phyloP scores from a whole-genome alignment of 1,140 invertebrate species.

The Cydia strobilella region DNA sequence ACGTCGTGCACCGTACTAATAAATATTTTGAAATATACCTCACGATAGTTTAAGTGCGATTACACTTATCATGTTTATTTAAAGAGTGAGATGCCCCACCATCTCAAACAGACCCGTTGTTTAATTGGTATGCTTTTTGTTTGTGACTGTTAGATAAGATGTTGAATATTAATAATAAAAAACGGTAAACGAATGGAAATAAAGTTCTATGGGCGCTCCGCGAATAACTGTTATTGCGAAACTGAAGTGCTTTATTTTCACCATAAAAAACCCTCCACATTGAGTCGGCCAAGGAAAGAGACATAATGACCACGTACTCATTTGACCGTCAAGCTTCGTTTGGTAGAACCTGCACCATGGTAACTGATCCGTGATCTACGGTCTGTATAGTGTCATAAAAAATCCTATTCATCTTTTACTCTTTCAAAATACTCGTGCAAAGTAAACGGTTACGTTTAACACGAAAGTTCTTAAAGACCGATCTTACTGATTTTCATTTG shows the following conservation, averaged over 20 bases:
- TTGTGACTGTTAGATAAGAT: too few relatives aligned
- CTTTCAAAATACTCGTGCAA: not conserved
- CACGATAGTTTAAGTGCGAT: too few relatives aligned
- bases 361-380: conserved; percentile 28
- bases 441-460: not conserved
- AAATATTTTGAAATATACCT: too few relatives aligned
- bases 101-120: too few relatives aligned
- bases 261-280: conserved; percentile 44
- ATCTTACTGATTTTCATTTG: not conserved
- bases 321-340: conserved; percentile 43
- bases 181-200: too few relatives aligned
- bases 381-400: not conserved
- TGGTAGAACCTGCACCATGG: conserved; percentile 1
- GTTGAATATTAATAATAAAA: too few relatives aligned
- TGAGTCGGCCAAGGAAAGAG: conserved; percentile 49
- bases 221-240: conserved; percentile 31
- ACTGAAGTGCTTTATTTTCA: conserved; percentile 41
- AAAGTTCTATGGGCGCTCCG: too few relatives aligned
- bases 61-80: too few relatives aligned
- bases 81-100: too few relatives aligned
- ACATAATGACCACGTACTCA: conserved; percentile 42
- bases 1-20: too few relatives aligned
- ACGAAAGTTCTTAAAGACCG: not conserved
- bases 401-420: conserved; percentile 20
- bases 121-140: too few relatives aligned